Conservation (phyloP, 2,797 vertebrate genomes). For the Schizopygopsis malacanthus region DNA sequence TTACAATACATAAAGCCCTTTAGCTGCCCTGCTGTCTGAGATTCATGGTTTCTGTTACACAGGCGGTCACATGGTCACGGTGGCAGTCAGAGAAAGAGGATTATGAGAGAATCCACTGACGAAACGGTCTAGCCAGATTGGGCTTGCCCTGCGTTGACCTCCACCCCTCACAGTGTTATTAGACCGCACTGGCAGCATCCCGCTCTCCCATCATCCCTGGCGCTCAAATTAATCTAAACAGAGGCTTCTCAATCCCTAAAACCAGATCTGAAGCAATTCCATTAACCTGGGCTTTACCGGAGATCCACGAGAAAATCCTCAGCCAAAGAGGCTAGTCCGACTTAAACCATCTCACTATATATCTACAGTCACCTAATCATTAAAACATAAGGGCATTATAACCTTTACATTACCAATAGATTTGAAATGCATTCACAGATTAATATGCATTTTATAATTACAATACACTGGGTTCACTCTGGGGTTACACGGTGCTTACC, state of each 20-base stretch:
- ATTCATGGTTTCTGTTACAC: slow-evolving; percentile 1
- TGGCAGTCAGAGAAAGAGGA: slow-evolving; percentile 53
- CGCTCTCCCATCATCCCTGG: slow-evolving; percentile 37
- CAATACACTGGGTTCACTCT: not conserved
- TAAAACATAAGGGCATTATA: slow-evolving; percentile 16
- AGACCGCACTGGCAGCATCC: slow-evolving; percentile 4
- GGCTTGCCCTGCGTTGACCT: slow-evolving; percentile 33
- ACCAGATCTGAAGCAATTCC: slow-evolving; percentile 55
- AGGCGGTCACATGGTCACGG: slow-evolving; percentile 35
- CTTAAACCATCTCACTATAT: slow-evolving; percentile 32
- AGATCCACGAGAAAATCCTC: slow-evolving; percentile 16
- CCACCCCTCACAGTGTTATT: not conserved
- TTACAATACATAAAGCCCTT: slow-evolving; percentile 34
- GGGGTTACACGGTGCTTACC: not conserved
- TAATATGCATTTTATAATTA: slow-evolving; percentile 23
- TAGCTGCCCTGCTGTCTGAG: not conserved
- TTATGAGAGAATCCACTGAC: slow-evolving; percentile 53
- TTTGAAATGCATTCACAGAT: slow-evolving; percentile 29
- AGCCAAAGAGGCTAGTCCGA: not conserved
- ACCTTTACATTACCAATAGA: not conserved
- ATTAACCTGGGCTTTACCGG: slow-evolving; percentile 54
- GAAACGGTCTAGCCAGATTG: slow-evolving; percentile 53
- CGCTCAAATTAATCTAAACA: slow-evolving; percentile 54
- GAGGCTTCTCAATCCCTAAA: slow-evolving; percentile 47
- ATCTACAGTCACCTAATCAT: slow-evolving; percentile 11